These are phyloP conservation scores for Calyptomena viridis DNA, from an alignment of 2,113 vertebrate genomes.

Conservation along the genomic window DNA sequence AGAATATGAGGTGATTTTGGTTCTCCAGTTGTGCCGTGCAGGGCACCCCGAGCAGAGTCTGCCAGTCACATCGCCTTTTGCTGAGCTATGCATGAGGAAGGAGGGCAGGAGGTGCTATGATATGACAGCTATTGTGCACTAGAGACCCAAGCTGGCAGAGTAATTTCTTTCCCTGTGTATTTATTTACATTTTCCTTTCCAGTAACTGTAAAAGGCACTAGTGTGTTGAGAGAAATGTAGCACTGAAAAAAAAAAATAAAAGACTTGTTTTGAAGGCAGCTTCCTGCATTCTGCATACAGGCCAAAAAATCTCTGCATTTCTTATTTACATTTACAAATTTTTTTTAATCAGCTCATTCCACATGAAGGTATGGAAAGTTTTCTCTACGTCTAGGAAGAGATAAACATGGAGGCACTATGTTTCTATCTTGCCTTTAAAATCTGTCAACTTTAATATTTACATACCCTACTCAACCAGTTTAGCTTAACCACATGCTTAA, in stretches of 20 bases:
- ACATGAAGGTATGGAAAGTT: background rate
- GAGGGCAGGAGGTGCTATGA: slow-evolving; percentile 37
- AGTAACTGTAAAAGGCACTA: background rate
- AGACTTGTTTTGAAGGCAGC: background rate
- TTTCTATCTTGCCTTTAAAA: background rate
- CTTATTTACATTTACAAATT: background rate
- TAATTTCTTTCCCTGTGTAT: background rate
- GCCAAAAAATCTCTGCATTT: background rate
- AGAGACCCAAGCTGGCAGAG: slow-evolving; percentile 24
- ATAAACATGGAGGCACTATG: background rate
- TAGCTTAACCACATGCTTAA: background rate
- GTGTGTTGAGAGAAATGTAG: slow-evolving; percentile 1
- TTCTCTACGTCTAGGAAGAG: background rate
- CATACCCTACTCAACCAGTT: background rate
- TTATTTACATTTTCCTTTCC: slow-evolving; percentile 29
- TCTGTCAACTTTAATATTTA: background rate
- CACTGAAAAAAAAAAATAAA: background rate
- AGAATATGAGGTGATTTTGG: background rate
- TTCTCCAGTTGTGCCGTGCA: background rate
- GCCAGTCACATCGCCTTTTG: slow-evolving; percentile 23
- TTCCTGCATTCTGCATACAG: background rate
- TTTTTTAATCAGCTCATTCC: background rate
- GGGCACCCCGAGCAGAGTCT: background rate
- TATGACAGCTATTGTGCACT: slow-evolving; percentile 14
- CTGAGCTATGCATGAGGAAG: slow-evolving; percentile 30